These are phyloP conservation scores for Malurus elegans DNA, from an alignment of 2,113 vertebrate species.

Conservation along the genomic window DNA sequence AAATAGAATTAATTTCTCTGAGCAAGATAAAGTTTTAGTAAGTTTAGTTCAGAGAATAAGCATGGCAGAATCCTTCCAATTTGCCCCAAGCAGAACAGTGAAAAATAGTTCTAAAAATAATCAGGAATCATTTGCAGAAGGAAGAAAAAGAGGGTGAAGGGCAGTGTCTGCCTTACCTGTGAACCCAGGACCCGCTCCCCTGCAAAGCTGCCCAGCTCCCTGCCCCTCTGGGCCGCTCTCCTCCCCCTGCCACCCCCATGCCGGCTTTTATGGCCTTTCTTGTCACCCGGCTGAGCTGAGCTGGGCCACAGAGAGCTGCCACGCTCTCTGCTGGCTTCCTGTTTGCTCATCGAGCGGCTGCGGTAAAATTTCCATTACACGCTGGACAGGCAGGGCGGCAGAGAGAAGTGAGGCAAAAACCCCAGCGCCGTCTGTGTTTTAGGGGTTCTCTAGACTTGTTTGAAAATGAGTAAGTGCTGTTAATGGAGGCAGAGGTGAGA, in stretches of 20 bases:
- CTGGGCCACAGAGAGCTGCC: conserved; percentile 3
- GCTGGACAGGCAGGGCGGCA: conserved; percentile 54
- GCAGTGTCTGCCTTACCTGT: conserved; percentile 28
- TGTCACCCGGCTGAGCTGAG: background rate
- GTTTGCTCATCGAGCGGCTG: conserved; percentile 78
- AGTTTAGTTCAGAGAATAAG: background rate
- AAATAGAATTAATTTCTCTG: background rate
- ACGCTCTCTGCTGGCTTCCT: conserved; percentile 78
- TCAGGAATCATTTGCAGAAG: background rate
- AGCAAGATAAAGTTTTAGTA: background rate
- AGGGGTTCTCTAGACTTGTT: background rate
- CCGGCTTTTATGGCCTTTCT: conserved; percentile 40
- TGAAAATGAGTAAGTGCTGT: background rate
- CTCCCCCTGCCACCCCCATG: background rate
- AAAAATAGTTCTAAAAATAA: background rate
- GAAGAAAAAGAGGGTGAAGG: background rate
- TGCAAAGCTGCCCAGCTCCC: background rate
- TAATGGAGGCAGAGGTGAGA: background rate
- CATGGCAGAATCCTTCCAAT: background rate
- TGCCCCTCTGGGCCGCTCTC: background rate
- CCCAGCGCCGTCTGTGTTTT: background rate
- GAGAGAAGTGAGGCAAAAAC: background rate
- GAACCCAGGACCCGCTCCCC: background rate
- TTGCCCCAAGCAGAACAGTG: rapidly evolving
- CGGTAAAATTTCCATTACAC: conserved; percentile 89